phyloP scores from a whole-genome alignment of 2,888 invertebrate species.

The Pollenia amentaria region DNA sequence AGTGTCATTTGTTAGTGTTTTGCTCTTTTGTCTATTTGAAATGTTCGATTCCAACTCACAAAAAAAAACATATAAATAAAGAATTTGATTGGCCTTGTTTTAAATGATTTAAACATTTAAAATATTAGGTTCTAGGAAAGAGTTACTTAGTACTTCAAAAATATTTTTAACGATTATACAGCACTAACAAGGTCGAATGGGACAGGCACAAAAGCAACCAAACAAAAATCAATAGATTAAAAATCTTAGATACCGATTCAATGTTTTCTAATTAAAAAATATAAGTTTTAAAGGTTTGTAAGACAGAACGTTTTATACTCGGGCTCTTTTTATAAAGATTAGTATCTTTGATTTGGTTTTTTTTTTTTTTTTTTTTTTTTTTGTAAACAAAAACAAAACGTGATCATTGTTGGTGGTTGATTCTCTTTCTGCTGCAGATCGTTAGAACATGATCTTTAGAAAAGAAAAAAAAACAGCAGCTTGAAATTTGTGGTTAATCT shows the following conservation, averaged over 20 bases:
- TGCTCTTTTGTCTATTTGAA: background rate
- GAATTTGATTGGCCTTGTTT: conserved; percentile 36
- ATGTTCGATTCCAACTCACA: background rate
- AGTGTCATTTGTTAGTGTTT: conserved; percentile 13
- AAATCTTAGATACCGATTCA: conserved; percentile 34
- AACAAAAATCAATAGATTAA: conserved; percentile 40
- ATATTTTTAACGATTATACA: conserved; percentile 24
- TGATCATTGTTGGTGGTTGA: conserved; percentile 36
- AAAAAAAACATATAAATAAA: conserved; percentile 4
- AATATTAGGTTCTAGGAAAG: conserved; percentile 47
- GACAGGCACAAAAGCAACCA: background rate
- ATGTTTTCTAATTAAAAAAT: conserved; percentile 44
- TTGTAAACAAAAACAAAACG: conserved; percentile 44
- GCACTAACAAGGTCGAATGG: background rate
- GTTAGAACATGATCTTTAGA: conserved; percentile 28
- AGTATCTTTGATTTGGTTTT: conserved; percentile 38
- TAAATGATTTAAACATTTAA: background rate
- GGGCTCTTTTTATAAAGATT: conserved; percentile 11
- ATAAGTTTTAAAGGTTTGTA: background rate
- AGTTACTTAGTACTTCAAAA: conserved; percentile 2
- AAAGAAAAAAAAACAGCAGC: background rate
- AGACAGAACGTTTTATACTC: background rate
- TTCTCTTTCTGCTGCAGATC: conserved; percentile 10
- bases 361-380: too few relatives aligned
- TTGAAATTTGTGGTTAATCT: background rate